Conservation (phyloP, 2,888 invertebrate genomes). For the Sclerodermus sp. region DNA sequence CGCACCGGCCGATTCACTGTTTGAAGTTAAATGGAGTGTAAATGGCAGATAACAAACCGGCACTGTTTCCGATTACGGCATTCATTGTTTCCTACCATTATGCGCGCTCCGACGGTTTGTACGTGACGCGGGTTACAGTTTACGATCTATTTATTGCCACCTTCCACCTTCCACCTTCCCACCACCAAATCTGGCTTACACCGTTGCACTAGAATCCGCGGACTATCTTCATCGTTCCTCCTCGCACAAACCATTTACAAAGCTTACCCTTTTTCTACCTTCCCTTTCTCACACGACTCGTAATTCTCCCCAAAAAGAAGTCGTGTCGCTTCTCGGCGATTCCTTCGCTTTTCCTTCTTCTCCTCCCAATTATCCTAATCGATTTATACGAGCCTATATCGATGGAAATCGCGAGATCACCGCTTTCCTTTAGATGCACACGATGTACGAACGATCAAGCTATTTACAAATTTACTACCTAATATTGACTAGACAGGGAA, state of each 20-base stretch:
- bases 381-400: too few relatives aligned
- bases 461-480: constrained; percentile 48
- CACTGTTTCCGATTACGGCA: constrained; percentile 58
- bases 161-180: constrained; percentile 15
- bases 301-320: too few relatives aligned
- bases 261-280: too few relatives aligned
- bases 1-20: constrained; percentile 54
- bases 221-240: constrained; percentile 6
- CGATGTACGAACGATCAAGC: constrained; percentile 2
- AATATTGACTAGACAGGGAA: constrained; percentile 58
- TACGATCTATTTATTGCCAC: constrained; percentile 55
- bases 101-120: constrained; percentile 56
- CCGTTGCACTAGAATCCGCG: constrained; percentile 17
- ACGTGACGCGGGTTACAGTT: constrained; percentile 53
- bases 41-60: constrained; percentile 59
- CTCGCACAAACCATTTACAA: constrained; percentile 5
- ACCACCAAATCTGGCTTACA: constrained; percentile 24
- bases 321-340: too few relatives aligned
- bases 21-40: constrained; percentile 59
- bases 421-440: too few relatives aligned
- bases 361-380: neutral
- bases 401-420: too few relatives aligned
- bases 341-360: too few relatives aligned
- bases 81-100: constrained; percentile 59
- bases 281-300: too few relatives aligned